Conservation (phyloP, 1,140 invertebrate genomes). For the Diorhabda elongata region DNA sequence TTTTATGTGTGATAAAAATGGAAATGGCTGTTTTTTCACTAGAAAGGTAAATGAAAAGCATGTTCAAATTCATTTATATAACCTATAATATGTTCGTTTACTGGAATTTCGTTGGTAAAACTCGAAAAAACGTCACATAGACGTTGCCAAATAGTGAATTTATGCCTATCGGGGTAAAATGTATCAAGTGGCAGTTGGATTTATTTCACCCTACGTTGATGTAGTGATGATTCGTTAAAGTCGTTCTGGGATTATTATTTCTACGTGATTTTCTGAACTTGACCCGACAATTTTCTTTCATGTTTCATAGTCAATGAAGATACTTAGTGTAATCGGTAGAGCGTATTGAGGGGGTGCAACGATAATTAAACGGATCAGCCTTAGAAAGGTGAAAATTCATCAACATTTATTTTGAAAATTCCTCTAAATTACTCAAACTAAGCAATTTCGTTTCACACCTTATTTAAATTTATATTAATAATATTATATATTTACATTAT, state of each 20-base stretch:
- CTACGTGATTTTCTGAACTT: background rate
- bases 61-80: background rate
- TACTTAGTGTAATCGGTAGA: background rate
- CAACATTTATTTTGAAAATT: too few relatives aligned
- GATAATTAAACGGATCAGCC: too few relatives aligned
- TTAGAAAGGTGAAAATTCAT: too few relatives aligned
- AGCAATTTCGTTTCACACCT: too few relatives aligned
- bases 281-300: background rate
- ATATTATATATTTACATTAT: too few relatives aligned
- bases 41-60: slow-evolving; percentile 55
- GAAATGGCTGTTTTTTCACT: slow-evolving; percentile 63
- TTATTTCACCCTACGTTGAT: too few relatives aligned
- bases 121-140: background rate
- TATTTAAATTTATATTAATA: too few relatives aligned
- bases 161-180: slow-evolving; percentile 4
- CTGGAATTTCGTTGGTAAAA: slow-evolving; percentile 2
- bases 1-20: slow-evolving; percentile 66
- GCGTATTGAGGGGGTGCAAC: background rate
- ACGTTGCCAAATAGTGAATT: background rate
- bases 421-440: too few relatives aligned
- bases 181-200: background rate
- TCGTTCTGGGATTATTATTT: too few relatives aligned
- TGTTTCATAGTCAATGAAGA: background rate
- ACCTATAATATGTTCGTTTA: too few relatives aligned
- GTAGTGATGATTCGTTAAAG: too few relatives aligned